Evolutionary conservation across 2,888 invertebrate genomes (phyloP).

Genomic region (Cheilosia grossa): DNA sequence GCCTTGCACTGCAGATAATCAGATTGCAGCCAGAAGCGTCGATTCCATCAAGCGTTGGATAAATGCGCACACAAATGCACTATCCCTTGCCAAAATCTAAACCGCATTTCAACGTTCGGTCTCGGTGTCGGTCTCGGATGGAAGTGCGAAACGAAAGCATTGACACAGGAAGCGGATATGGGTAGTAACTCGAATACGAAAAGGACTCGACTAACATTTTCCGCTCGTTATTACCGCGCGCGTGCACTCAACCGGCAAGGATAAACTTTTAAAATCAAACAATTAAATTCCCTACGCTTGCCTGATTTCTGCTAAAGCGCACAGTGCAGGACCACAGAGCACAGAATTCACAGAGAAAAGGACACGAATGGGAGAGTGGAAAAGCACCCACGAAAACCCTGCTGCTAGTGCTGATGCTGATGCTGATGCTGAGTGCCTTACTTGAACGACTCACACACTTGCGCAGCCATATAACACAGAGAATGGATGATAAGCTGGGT

Average conservation of each 20-base stretch:
- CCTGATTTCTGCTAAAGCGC: constrained; percentile 66
- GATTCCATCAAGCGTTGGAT: not conserved
- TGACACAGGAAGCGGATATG: constrained; percentile 26
- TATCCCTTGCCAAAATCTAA: constrained; percentile 58
- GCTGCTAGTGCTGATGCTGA: too few relatives aligned
- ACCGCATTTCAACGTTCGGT: constrained; percentile 53
- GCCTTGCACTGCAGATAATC: constrained; percentile 17
- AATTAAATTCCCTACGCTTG: constrained; percentile 76
- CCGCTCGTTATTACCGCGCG: constrained; percentile 74
- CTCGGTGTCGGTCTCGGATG: constrained; percentile 5
- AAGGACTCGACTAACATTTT: constrained; percentile 71
- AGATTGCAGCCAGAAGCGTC: not conserved
- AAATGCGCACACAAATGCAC: not conserved
- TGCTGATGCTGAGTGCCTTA: constrained; percentile 22
- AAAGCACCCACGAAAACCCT: constrained; percentile 33
- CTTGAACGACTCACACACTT: constrained; percentile 36
- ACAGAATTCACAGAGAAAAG: constrained; percentile 47
- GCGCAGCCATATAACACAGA: not conserved
- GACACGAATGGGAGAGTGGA: constrained; percentile 42
- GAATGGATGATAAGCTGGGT: constrained; percentile 47
- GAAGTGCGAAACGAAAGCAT: constrained; percentile 6
- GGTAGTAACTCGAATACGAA: constrained; percentile 1
- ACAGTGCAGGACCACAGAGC: constrained; percentile 17
- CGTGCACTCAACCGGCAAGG: constrained; percentile 74
- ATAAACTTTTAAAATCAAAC: constrained; percentile 76